Evolutionary conservation across 2,888 invertebrate species (phyloP).

Genomic region (Drepana falcataria): DNA sequence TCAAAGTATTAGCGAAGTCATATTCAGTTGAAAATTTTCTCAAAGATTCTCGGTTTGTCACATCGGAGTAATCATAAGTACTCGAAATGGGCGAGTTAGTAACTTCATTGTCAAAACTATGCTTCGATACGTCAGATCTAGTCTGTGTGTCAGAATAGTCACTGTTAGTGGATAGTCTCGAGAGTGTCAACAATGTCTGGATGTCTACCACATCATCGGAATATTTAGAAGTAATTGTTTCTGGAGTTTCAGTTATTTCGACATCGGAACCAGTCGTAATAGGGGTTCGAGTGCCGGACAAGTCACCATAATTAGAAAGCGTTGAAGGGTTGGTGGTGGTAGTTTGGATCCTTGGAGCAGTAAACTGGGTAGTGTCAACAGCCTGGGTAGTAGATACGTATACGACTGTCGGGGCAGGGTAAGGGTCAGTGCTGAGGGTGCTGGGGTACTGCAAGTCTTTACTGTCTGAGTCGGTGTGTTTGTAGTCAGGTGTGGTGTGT

Average conservation of each 20-base stretch:
- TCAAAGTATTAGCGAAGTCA: neutral
- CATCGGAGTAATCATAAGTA: neutral
- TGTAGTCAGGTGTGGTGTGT: slow-evolving; percentile 48
- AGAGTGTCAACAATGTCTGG: neutral
- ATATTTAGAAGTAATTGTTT: neutral
- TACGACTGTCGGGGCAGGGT: slow-evolving; percentile 15
- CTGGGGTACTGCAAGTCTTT: slow-evolving; percentile 16
- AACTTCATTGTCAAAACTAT: neutral
- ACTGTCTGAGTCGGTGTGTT: slow-evolving; percentile 40
- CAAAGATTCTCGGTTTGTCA: neutral
- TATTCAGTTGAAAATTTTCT: neutral
- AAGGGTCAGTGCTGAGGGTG: slow-evolving; percentile 13
- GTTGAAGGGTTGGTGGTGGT: neutral
- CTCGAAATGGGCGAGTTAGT: neutral
- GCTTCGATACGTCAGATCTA: neutral
- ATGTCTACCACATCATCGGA: neutral
- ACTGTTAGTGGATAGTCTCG: neutral
- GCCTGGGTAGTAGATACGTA: slow-evolving; percentile 11
- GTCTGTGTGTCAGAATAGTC: neutral
- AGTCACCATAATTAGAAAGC: neutral
- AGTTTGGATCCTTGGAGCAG: neutral
- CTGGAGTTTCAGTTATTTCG: neutral
- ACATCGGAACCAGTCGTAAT: neutral
- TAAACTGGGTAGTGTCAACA: neutral
- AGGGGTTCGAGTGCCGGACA: neutral